Conservation (phyloP, 2,797 vertebrate genomes). For the Botia kubotai region DNA sequence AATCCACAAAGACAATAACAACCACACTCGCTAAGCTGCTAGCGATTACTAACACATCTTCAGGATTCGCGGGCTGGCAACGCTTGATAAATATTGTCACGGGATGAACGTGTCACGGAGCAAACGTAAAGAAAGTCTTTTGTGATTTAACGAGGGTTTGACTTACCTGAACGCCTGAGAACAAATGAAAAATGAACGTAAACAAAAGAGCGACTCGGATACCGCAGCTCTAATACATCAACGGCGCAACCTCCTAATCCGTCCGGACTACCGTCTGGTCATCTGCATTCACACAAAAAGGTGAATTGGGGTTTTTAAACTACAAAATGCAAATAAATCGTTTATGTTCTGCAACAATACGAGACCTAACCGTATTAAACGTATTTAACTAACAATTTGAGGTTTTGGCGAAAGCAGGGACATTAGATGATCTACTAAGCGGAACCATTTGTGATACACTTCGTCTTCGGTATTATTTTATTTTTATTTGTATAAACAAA, state of each 20-base stretch:
- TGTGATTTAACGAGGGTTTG: not conserved
- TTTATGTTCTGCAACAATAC: not conserved
- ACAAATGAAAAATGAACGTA: slow-evolving; percentile 21
- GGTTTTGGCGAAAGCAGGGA: not conserved
- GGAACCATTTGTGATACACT: not conserved
- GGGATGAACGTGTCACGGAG: not conserved
- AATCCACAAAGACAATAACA: slow-evolving; percentile 11
- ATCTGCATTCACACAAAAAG: not conserved
- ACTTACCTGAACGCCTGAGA: slow-evolving; percentile 8
- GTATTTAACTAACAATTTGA: not conserved
- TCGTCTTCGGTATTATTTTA: not conserved
- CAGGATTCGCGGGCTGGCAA: slow-evolving; percentile 15
- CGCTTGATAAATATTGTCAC: slow-evolving; percentile 19
- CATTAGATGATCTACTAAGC: not conserved
- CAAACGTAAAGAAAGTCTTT: not conserved
- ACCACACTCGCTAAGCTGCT: slow-evolving; percentile 22
- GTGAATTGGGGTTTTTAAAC: not conserved
- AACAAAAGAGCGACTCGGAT: slow-evolving; percentile 35
- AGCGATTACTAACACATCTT: slow-evolving; percentile 8
- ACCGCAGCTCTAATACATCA: slow-evolving; percentile 40
- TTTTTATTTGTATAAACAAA: not conserved
- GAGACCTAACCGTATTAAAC: not conserved
- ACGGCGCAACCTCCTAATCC: slow-evolving; percentile 36
- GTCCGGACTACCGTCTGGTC: slow-evolving; percentile 12
- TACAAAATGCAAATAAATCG: not conserved